Conservation (phyloP, 2,888 invertebrate genomes). For the Hedya salicella region DNA sequence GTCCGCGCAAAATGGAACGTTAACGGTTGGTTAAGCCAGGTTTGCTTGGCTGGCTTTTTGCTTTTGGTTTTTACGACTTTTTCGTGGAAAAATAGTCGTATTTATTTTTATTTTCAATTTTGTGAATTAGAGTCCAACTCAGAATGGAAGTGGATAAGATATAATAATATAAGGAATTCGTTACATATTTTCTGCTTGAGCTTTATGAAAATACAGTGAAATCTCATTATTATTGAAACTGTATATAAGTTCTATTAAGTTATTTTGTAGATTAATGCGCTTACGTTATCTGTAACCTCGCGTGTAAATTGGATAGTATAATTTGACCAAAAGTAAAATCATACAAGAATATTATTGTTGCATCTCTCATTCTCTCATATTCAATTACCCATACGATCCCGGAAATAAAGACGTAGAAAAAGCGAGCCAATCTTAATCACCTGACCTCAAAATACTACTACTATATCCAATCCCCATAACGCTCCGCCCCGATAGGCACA, state of each 20-base stretch:
- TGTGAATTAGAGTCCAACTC: background rate
- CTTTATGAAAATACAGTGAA: no score
- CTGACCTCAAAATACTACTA: background rate
- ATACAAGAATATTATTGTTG: no score
- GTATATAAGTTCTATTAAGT: no score
- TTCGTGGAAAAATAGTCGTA: background rate
- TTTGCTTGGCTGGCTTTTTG: slow-evolving; percentile 26
- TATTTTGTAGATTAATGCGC: no score
- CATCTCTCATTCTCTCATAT: no score
- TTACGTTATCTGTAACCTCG: no score
- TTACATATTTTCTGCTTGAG: background rate
- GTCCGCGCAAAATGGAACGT: slow-evolving; percentile 49
- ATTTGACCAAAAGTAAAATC: no score
- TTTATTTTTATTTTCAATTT: background rate
- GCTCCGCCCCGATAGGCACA: slow-evolving; percentile 12
- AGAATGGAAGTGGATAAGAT: background rate
- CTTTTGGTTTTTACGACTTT: slow-evolving; percentile 21
- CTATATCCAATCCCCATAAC: slow-evolving; percentile 13
- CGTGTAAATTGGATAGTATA: no score
- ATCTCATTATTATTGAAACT: no score
- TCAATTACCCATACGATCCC: background rate
- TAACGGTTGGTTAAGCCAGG: slow-evolving; percentile 44
- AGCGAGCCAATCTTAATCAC: background rate
- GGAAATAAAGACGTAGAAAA: background rate
- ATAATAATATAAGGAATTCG: background rate